Percentiles rank a stretch among this genome's conserved stretches.
Conservation (phyloP, 2,888 invertebrate genomes). For the Agrypnus murinus region DNA sequence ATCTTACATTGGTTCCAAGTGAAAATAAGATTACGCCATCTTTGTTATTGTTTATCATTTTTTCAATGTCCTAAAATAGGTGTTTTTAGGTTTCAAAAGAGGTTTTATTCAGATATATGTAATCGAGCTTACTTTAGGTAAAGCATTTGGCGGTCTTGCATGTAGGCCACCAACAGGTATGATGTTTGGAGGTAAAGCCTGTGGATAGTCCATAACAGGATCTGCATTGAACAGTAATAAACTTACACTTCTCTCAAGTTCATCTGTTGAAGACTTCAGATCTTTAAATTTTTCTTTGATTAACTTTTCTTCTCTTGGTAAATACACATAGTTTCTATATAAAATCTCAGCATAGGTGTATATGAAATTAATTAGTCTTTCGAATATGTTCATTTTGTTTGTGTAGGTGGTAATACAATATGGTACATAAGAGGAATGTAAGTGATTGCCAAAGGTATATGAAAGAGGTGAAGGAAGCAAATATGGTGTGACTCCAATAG, state of each 20-base stretch:
- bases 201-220: conserved; percentile 62
- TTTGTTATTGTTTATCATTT: conserved; percentile 60
- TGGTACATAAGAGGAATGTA: conserved; percentile 60
- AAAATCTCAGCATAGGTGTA: conserved; percentile 43
- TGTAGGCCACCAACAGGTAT: conserved; percentile 68
- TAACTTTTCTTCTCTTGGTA: conserved; percentile 50
- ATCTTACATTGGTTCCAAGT: conserved; percentile 64
- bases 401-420: conserved; percentile 53
- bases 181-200: conserved; percentile 65
- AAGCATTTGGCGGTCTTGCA: conserved; percentile 56
- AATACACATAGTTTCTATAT: conserved; percentile 45
- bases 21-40: conserved; percentile 66
- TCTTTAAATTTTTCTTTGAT: conserved; percentile 57
- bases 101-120: background rate
- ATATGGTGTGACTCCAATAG: conserved; percentile 45
- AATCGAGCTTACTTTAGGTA: conserved; percentile 63
- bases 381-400: conserved; percentile 56
- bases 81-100: background rate
- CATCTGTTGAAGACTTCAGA: conserved; percentile 54
- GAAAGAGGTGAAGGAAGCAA: conserved; percentile 44
- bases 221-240: conserved; percentile 63
- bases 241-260: conserved; percentile 59
- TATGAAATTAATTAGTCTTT: conserved; percentile 58
- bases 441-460: conserved; percentile 57
- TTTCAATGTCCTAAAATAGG: conserved; percentile 56